phyloP scores from a whole-genome alignment of 1,140 invertebrate species.

The Goniozus legneri region DNA sequence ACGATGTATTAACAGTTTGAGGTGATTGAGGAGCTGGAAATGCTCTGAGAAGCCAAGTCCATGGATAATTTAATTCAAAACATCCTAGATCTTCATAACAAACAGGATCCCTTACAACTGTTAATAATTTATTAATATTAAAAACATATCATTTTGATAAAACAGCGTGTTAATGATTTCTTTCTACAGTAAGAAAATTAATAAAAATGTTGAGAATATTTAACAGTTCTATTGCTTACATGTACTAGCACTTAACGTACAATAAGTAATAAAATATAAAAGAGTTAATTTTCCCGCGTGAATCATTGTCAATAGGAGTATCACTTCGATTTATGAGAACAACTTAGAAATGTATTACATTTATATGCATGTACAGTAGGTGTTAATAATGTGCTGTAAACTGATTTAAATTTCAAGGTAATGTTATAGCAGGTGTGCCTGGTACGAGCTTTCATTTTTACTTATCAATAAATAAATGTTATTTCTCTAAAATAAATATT shows the following conservation, averaged over 20 bases:
- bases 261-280: no score
- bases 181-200: no score
- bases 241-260: no score
- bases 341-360: not conserved
- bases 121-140: not conserved
- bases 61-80: slow-evolving; percentile 26
- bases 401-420: not conserved
- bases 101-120: not conserved
- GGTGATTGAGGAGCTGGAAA: slow-evolving; percentile 28
- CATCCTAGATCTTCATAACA: slow-evolving; percentile 35
- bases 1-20: slow-evolving; percentile 18
- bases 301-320: no score
- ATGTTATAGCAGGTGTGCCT: not conserved
- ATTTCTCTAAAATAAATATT: not conserved
- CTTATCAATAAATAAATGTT: not conserved
- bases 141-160: no score
- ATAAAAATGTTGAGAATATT: no score
- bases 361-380: no score
- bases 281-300: no score
- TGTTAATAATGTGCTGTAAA: no score
- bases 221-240: no score
- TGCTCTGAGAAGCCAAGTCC: slow-evolving; percentile 27
- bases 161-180: no score
- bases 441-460: not conserved
- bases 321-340: no score